Conservation (phyloP, 2,797 vertebrate species). For the Sparidentex hasta region DNA sequence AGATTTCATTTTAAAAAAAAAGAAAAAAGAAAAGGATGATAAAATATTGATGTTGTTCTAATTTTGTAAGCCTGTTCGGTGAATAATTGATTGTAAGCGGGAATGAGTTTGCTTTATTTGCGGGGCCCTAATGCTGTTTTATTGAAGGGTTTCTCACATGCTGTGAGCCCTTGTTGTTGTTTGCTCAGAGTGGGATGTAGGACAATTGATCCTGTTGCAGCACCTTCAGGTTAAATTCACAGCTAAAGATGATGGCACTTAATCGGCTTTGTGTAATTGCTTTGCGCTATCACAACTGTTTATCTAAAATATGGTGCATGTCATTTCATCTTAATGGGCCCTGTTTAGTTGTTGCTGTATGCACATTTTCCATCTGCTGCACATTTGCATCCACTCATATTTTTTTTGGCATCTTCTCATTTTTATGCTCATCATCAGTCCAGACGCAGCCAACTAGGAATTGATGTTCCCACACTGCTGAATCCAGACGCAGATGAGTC, state of each 20-base stretch:
- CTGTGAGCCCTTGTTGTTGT: constrained; percentile 6
- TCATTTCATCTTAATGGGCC: constrained; percentile 24
- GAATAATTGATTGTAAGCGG: constrained; percentile 72
- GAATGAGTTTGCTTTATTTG: constrained; percentile 54
- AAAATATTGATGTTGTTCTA: constrained; percentile 73
- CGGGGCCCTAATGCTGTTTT: constrained; percentile 30
- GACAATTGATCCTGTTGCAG: constrained; percentile 8
- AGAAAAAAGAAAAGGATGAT: constrained; percentile 22
- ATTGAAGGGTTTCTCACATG: constrained; percentile 32
- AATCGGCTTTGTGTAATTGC: constrained; percentile 5
- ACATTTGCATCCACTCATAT: constrained; percentile 26
- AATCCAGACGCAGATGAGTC: constrained; percentile 31
- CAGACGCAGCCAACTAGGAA: constrained; percentile 37
- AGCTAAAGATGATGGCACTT: constrained; percentile 8
- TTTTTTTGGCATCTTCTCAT: constrained; percentile 7
- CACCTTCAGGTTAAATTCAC: constrained; percentile 28
- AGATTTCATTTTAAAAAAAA: constrained; percentile 38
- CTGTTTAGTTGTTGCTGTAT: constrained; percentile 25
- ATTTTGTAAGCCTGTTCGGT: constrained; percentile 65
- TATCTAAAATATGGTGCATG: constrained; percentile 7
- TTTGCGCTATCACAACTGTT: background rate
- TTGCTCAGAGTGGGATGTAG: constrained; percentile 16
- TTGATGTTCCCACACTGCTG: constrained; percentile 36
- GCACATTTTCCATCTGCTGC: constrained; percentile 62
- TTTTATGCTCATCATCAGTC: constrained; percentile 32